Evolutionary conservation across 2,888 invertebrate species (phyloP).

Genomic region (Lamellibrachia columna): DNA sequence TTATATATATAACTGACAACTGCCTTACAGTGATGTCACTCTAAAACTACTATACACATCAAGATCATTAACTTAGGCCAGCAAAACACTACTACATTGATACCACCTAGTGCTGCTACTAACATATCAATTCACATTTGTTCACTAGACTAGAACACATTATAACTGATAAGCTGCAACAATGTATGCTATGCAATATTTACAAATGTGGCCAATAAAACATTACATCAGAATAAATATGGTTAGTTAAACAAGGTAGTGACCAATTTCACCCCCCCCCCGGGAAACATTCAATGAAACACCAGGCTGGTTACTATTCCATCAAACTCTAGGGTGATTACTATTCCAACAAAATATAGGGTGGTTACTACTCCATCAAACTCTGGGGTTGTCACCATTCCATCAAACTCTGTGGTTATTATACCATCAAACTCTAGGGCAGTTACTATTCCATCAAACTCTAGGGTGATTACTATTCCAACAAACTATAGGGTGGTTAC

Average conservation of each 20-base stretch:
- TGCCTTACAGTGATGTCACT: not conserved
- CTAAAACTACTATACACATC: not conserved
- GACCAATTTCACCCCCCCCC: no score
- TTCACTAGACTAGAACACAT: not conserved
- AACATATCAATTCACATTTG: not conserved
- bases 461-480: no score
- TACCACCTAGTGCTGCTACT: not conserved
- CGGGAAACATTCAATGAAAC: no score
- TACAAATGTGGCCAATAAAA: not conserved
- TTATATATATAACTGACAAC: not conserved
- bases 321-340: no score
- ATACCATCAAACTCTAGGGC: no score
- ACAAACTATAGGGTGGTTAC: no score
- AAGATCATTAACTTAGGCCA: not conserved
- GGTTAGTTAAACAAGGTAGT: not conserved
- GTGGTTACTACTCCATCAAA: no score
- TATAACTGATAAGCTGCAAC: slow-evolving; percentile 10
- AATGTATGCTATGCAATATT: slow-evolving; percentile 16
- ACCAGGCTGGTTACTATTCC: no score
- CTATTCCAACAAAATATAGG: no score
- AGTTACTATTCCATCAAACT: no score
- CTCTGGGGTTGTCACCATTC: no score
- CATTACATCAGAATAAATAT: not conserved
- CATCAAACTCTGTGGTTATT: no score
- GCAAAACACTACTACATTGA: not conserved